Percentiles rank a stretch among this genome's conserved stretches.
Evolutionary conservation across 2,888 invertebrate genomes (phyloP).

Genomic region (Lepidocyrtoides sp.): DNA sequence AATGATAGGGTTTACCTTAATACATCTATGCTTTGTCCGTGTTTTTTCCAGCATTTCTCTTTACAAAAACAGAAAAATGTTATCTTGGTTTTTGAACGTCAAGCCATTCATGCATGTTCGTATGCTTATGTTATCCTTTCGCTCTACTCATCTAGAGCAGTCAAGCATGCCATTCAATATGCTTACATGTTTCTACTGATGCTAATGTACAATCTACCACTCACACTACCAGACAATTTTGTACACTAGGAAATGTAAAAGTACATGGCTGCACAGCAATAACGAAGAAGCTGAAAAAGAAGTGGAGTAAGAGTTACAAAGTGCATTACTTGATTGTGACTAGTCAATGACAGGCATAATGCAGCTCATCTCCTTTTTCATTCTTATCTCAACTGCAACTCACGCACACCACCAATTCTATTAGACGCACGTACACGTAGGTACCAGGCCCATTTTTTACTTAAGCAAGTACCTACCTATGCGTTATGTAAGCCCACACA

Average conservation of each 20-base stretch:
- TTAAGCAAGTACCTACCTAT: not conserved
- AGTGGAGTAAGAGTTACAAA: slow-evolving; percentile 15
- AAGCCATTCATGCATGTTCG: slow-evolving; percentile 11
- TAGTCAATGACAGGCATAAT: slow-evolving; percentile 47
- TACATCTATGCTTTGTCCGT: not conserved
- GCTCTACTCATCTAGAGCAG: not conserved
- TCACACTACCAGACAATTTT: not conserved
- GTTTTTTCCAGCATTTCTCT: not conserved
- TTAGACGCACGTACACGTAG: slow-evolving; percentile 20
- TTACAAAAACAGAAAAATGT: not conserved
- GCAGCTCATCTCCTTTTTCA: slow-evolving; percentile 49
- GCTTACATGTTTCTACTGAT: not conserved
- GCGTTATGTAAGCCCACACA: not conserved
- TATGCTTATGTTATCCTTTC: not conserved
- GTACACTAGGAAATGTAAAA: not conserved
- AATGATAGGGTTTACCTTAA: slow-evolving; percentile 21
- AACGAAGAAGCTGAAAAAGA: not conserved
- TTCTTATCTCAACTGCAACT: slow-evolving; percentile 31
- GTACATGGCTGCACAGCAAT: too few species aligned
- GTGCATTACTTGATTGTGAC: slow-evolving; percentile 50
- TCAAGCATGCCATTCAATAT: slow-evolving; percentile 32
- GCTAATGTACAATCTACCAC: not conserved
- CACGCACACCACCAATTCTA: slow-evolving; percentile 43
- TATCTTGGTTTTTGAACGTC: not conserved
- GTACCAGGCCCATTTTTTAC: not conserved